These are phyloP conservation scores for Sinodicranocentrus sp. DNA, from an alignment of 2,888 invertebrate species.

Conservation along the genomic window DNA sequence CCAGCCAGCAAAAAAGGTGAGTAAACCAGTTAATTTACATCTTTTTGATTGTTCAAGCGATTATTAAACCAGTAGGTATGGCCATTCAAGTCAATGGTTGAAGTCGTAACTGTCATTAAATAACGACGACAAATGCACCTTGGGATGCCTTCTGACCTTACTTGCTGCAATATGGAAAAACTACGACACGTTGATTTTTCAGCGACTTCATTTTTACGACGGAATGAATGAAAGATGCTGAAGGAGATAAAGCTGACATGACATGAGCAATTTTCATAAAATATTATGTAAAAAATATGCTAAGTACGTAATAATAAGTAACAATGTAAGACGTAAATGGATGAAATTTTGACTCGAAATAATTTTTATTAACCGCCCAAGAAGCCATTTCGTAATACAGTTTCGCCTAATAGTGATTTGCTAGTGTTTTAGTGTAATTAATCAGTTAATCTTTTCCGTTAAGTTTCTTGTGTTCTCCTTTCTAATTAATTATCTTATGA, in stretches of 20 bases:
- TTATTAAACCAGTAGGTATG: constrained; percentile 5
- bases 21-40: constrained; percentile 33
- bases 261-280: constrained; percentile 18
- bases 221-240: constrained; percentile 26
- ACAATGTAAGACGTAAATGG: background rate
- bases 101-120: constrained; percentile 9
- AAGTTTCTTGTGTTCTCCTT: background rate
- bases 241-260: constrained; percentile 21
- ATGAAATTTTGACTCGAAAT: background rate
- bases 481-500: too few relatives aligned
- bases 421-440: background rate
- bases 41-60: constrained; percentile 30
- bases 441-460: background rate
- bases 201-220: constrained; percentile 1
- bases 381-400: background rate
- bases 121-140: background rate
- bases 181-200: background rate
- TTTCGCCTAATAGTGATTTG: background rate
- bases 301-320: background rate
- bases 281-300: constrained; percentile 24
- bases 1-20: background rate
- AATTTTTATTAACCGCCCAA: constrained; percentile 27
- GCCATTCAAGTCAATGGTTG: background rate
- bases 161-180: background rate
- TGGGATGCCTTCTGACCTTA: background rate